These are phyloP conservation scores for Characodon lateralis DNA, from an alignment of 2,797 vertebrate genomes.

Conservation along the genomic window DNA sequence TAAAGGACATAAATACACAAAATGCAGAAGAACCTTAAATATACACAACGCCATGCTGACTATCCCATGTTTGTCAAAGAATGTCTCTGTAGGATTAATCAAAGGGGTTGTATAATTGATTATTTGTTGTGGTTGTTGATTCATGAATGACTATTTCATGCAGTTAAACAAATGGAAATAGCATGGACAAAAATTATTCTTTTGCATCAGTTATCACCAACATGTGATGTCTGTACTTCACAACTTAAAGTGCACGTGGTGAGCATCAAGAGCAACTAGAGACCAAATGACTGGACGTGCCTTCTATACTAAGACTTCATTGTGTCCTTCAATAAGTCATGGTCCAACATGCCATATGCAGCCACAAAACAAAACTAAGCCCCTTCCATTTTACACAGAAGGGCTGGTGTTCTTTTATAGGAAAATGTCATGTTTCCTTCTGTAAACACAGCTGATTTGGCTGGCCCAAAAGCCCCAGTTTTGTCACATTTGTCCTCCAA, in stretches of 20 bases:
- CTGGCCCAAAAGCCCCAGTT: neutral
- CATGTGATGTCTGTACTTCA: neutral
- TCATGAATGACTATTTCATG: neutral
- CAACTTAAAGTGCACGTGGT: neutral
- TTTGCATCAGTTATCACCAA: neutral
- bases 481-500: neutral
- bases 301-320: neutral
- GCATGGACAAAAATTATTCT: neutral
- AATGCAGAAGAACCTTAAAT: neutral
- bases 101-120: neutral
- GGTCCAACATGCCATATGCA: neutral
- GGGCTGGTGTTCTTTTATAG: neutral
- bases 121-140: neutral
- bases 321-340: too few relatives aligned
- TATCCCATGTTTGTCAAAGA: neutral
- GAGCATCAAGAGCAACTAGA: neutral
- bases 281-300: neutral
- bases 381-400: neutral
- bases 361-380: too few relatives aligned
- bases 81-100: neutral
- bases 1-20: neutral
- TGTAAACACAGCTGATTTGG: neutral
- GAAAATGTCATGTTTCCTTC: neutral
- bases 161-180: neutral
- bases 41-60: neutral